Conservation (phyloP, 2,113 vertebrate genomes). For the Carollia perspicillata region DNA sequence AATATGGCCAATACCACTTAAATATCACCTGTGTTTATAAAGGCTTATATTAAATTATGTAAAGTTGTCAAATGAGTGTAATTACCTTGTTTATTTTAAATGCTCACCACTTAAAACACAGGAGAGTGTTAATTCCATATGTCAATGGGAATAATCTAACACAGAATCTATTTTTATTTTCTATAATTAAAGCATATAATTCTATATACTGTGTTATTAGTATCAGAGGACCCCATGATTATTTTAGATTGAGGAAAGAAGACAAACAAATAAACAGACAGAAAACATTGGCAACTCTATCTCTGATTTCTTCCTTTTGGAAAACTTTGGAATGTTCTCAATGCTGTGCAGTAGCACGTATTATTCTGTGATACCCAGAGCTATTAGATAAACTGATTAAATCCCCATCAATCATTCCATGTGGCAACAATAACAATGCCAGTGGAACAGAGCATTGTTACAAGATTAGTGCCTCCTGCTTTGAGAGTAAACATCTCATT, state of each 20-base stretch:
- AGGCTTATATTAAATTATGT: not conserved
- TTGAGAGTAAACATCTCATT: conserved; percentile 26
- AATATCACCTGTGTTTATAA: not conserved
- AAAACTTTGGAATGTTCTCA: not conserved
- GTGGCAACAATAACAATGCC: conserved; percentile 48
- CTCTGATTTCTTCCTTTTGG: not conserved
- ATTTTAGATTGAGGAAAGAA: not conserved
- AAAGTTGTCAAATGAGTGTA: not conserved
- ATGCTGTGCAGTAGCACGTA: not conserved
- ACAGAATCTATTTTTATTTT: not conserved
- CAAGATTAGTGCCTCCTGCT: conserved; percentile 63
- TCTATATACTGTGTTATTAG: not conserved
- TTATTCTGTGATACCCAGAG: not conserved
- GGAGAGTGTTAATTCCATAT: not conserved
- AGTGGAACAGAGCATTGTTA: conserved; percentile 41
- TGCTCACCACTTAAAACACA: not conserved
- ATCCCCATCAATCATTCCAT: conserved; percentile 53
- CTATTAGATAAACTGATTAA: conserved; percentile 57
- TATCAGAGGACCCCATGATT: not conserved
- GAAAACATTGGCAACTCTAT: not conserved
- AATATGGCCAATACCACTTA: not conserved
- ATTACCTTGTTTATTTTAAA: not conserved
- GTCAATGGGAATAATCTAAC: not conserved
- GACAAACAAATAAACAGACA: not conserved
- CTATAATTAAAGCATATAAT: not conserved